Evolutionary conservation across 1,140 invertebrate species (phyloP).

Genomic region (Oscheius sp.): DNA sequence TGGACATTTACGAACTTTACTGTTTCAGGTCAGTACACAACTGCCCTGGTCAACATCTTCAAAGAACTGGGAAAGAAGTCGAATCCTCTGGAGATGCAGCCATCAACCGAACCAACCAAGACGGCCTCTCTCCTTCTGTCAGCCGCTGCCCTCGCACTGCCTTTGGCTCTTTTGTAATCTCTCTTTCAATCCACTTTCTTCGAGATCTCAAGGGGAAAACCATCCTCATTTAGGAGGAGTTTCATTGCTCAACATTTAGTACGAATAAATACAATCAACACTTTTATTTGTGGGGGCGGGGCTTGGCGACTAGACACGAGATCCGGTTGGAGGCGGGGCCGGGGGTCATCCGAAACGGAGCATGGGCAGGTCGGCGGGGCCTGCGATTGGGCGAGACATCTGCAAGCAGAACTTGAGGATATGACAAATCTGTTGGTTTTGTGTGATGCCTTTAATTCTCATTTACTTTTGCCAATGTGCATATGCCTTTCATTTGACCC

Average conservation of each 20-base stretch:
- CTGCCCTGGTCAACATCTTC: not conserved
- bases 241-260: too few species aligned
- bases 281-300: too few species aligned
- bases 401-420: too few species aligned
- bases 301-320: too few species aligned
- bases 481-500: not conserved
- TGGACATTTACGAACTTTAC: too few species aligned
- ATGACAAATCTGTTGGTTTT: not conserved
- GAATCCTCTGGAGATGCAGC: not conserved
- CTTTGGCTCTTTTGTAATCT: not conserved
- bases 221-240: too few species aligned
- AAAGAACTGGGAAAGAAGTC: constrained; percentile 1
- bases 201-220: too few species aligned
- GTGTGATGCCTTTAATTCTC: not conserved
- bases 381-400: not conserved
- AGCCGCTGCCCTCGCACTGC: not conserved
- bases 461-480: not conserved
- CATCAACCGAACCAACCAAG: too few species aligned
- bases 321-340: too few species aligned
- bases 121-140: not conserved
- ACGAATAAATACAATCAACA: too few species aligned
- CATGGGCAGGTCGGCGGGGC: not conserved
- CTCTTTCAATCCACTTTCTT: too few species aligned
- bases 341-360: not conserved
- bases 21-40: constrained; percentile 5